A percentile compares a stretch with the other conserved stretches of the same genome.
phyloP scores from a whole-genome alignment of 2,888 invertebrate species.

The Drosophila mulleri region DNA sequence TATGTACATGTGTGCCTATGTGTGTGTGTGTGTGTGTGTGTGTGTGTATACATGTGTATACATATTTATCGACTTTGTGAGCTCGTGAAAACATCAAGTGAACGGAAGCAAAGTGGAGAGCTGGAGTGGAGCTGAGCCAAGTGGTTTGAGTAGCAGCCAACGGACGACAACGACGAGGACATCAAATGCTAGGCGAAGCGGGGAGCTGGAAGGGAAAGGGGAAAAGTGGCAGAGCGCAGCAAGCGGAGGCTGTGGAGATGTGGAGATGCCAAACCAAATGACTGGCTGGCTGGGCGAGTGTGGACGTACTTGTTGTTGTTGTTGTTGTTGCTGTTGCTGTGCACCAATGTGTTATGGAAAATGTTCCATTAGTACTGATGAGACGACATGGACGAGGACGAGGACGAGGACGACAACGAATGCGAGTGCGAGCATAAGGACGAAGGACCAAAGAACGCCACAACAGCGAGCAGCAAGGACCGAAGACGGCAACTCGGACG shows the following conservation, averaged over 20 bases:
- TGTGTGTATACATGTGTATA: slow-evolving; percentile 69
- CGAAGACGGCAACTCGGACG: slow-evolving; percentile 43
- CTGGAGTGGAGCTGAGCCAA: slow-evolving; percentile 49
- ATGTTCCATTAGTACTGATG: slow-evolving; percentile 82
- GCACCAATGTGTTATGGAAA: slow-evolving; percentile 76
- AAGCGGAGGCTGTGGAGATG: background rate
- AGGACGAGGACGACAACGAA: slow-evolving; percentile 8
- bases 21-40: slow-evolving; percentile 28
- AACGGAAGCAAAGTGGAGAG: slow-evolving; percentile 68
- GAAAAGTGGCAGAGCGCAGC: background rate
- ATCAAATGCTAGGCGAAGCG: slow-evolving; percentile 7
- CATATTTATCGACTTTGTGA: slow-evolving; percentile 81
- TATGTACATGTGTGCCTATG: background rate
- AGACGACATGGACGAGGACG: slow-evolving; percentile 53
- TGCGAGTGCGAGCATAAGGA: slow-evolving; percentile 11
- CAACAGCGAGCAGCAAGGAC: slow-evolving; percentile 10
- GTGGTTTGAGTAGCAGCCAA: slow-evolving; percentile 68
- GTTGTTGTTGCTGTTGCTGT: slow-evolving; percentile 21
- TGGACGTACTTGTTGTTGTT: slow-evolving; percentile 47
- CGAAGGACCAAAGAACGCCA: slow-evolving; percentile 19
- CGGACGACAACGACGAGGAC: slow-evolving; percentile 50
- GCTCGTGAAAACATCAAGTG: slow-evolving; percentile 79
- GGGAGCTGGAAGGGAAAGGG: slow-evolving; percentile 4
- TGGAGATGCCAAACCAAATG: slow-evolving; percentile 31
- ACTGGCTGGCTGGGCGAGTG: slow-evolving; percentile 42